A percentile compares a stretch with the other conserved stretches of the same genome.
phyloP scores from a whole-genome alignment of 2,888 invertebrate genomes.

The Gisinianus flammeolus region DNA sequence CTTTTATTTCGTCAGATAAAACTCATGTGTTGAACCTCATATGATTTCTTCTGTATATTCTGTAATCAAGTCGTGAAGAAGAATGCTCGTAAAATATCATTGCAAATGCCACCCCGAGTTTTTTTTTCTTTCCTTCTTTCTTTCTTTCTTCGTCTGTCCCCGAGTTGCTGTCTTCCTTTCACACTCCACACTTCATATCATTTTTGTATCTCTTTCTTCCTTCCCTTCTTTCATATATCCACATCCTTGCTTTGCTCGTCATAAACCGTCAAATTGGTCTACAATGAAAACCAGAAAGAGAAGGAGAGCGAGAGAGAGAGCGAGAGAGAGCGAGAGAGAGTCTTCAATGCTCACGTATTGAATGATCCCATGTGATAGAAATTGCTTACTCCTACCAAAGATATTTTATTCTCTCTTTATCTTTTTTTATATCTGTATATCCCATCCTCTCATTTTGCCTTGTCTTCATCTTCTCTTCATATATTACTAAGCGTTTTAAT shows the following conservation, averaged over 20 bases:
- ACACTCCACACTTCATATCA: background rate
- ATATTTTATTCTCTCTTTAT: background rate
- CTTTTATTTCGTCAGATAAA: constrained; percentile 49
- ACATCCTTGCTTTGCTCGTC: constrained; percentile 13
- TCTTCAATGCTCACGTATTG: constrained; percentile 29
- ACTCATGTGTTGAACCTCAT: constrained; percentile 35
- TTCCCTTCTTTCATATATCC: constrained; percentile 4
- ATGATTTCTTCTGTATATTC: constrained; percentile 13
- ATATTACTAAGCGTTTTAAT: too few relatives aligned
- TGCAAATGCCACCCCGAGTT: background rate
- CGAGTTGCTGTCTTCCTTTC: too few relatives aligned
- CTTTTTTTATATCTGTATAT: background rate
- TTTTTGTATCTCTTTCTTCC: background rate
- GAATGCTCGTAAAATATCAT: constrained; percentile 47
- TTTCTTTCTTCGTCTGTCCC: background rate
- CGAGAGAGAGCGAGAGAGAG: background rate
- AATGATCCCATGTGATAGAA: constrained; percentile 32
- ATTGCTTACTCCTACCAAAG: background rate
- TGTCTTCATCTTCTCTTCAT: too few relatives aligned
- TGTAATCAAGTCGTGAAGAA: constrained; percentile 46
- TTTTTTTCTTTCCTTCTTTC: background rate
- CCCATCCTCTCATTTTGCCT: too few relatives aligned
- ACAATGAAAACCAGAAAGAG: constrained; percentile 44
- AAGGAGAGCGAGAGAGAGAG: background rate
- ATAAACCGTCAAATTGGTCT: constrained; percentile 52